These are phyloP conservation scores for Anagrus nilaparvatae DNA, from an alignment of 1,140 invertebrate species.

Conservation along the genomic window DNA sequence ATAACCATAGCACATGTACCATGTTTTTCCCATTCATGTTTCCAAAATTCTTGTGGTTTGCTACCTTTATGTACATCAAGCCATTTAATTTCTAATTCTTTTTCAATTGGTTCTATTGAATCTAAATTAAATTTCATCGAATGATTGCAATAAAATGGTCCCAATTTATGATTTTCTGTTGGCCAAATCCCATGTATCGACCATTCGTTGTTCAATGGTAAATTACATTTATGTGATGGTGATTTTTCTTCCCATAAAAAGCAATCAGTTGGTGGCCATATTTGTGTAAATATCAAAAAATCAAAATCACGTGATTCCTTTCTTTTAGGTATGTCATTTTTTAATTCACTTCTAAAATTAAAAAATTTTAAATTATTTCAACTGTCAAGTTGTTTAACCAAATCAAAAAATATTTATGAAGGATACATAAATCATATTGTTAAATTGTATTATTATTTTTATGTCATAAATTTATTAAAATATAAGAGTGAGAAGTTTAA, in stretches of 20 bases:
- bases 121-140: constrained; percentile 53
- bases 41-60: constrained; percentile 55
- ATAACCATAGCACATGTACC: constrained; percentile 65
- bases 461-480: too few species aligned
- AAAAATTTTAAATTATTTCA: too few species aligned
- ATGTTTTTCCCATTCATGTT: constrained; percentile 78
- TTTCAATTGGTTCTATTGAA: constrained; percentile 48
- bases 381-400: too few species aligned
- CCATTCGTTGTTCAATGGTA: constrained; percentile 57
- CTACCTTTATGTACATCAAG: constrained; percentile 58
- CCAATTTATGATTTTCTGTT: constrained; percentile 52
- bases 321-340: too few species aligned
- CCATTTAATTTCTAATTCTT: constrained; percentile 57
- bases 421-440: too few species aligned
- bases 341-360: too few species aligned
- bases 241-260: constrained; percentile 54
- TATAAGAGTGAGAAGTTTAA: too few species aligned
- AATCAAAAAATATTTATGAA: too few species aligned
- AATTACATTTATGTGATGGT: constrained; percentile 47
- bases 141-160: constrained; percentile 58
- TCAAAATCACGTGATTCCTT: too few species aligned
- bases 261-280: constrained; percentile 70
- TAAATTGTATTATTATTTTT: too few species aligned
- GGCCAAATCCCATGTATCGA: constrained; percentile 79
- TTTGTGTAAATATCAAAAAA: constrained; percentile 67